Percentiles rank a stretch among this genome's conserved stretches.
phyloP scores from a whole-genome alignment of 2,888 invertebrate species.

The Heliconius hortense region DNA sequence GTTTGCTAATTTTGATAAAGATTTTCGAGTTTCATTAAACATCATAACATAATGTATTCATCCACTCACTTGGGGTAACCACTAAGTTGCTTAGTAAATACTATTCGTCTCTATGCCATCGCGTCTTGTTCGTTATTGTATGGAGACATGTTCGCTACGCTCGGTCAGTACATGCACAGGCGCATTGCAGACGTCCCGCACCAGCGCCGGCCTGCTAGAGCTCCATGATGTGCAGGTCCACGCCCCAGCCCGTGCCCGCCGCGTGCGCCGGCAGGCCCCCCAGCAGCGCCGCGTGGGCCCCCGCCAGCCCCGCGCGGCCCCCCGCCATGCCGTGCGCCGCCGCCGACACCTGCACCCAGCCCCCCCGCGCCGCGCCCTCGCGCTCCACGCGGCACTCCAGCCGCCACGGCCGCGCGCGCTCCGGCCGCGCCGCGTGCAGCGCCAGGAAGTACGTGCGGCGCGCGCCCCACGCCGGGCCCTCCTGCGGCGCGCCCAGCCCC shows the following conservation, averaged over 20 bases:
- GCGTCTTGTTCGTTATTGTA: no score
- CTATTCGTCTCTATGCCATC: no score
- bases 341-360: constrained; percentile 61
- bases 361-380: constrained; percentile 62
- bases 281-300: constrained; percentile 78
- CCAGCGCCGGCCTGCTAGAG: constrained; percentile 41
- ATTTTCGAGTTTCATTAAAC: no score
- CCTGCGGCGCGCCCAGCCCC: constrained; percentile 29
- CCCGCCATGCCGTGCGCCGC: constrained; percentile 79
- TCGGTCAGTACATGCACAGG: background rate
- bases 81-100: no score
- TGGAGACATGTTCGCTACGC: no score
- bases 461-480: constrained; percentile 46
- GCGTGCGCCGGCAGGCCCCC: constrained; percentile 84
- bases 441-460: constrained; percentile 47
- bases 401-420: constrained; percentile 23
- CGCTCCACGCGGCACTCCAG: constrained; percentile 38
- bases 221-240: constrained; percentile 84
- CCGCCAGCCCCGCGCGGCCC: constrained; percentile 79
- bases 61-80: no score
- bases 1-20: no score
- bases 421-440: constrained; percentile 41
- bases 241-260: constrained; percentile 86
- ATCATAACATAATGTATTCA: no score
- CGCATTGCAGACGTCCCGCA: background rate